These are phyloP conservation scores for Hyposmocoma kahamanoa DNA, from an alignment of 1,140 invertebrate genomes.

Conservation along the genomic window DNA sequence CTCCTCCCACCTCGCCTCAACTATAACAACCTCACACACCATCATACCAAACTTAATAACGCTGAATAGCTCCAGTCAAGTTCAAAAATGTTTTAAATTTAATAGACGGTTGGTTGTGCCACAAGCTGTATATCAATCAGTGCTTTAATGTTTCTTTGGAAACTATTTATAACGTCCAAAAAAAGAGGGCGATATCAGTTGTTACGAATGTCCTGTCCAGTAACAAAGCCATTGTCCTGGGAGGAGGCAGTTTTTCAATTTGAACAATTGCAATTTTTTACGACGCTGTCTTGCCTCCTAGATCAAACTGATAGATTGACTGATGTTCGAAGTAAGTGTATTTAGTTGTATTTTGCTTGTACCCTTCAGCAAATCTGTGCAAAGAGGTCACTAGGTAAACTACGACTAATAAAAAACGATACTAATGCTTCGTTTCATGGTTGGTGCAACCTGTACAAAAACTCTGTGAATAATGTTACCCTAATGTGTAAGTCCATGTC, in stretches of 20 bases:
- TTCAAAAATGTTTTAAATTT: slow-evolving; percentile 31
- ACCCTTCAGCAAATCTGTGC: no score
- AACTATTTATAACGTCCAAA: slow-evolving; percentile 1
- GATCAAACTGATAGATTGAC: no score
- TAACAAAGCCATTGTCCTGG: neutral
- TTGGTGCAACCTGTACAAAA: no score
- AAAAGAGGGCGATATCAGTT: neutral
- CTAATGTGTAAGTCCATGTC: no score
- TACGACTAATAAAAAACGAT: no score
- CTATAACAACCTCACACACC: slow-evolving; percentile 16
- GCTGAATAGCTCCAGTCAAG: slow-evolving; percentile 30
- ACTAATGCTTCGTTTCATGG: no score
- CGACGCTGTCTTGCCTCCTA: no score
- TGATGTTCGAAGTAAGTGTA: no score
- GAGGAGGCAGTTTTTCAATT: neutral
- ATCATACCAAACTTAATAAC: slow-evolving; percentile 23
- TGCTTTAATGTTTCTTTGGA: neutral
- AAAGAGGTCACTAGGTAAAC: no score
- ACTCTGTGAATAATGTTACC: slow-evolving; percentile 2
- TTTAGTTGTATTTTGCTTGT: no score
- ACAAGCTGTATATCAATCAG: slow-evolving; percentile 25
- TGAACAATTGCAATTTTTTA: slow-evolving; percentile 4
- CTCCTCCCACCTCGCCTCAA: slow-evolving; percentile 19
- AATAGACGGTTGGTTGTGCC: slow-evolving; percentile 16
- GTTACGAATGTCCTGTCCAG: neutral